phyloP scores from a whole-genome alignment of 1,140 invertebrate species.

The Drosophila burlai region DNA sequence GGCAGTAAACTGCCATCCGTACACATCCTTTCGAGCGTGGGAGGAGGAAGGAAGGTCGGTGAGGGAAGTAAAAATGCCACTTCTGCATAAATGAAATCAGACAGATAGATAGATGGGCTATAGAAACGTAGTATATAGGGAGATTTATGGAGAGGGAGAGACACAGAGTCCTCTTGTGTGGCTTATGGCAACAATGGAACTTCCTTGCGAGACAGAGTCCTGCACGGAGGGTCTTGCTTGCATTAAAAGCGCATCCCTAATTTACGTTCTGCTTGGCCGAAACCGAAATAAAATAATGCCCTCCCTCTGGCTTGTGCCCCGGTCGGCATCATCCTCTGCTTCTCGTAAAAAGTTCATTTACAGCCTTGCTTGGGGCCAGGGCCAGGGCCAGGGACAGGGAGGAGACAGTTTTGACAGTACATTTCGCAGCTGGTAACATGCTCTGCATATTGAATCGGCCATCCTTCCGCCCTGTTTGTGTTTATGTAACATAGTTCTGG shows the following conservation, averaged over 20 bases:
- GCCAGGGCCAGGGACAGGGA: not conserved
- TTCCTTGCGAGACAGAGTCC: constrained; percentile 4
- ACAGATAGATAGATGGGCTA: constrained; percentile 52
- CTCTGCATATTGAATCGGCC: constrained; percentile 64
- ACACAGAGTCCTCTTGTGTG: not conserved
- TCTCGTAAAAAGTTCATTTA: constrained; percentile 49
- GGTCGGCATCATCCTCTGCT: not conserved
- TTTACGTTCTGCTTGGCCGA: constrained; percentile 30
- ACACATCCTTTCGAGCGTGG: not conserved
- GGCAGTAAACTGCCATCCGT: constrained; percentile 60
- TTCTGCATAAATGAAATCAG: constrained; percentile 75
- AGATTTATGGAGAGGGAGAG: not conserved
- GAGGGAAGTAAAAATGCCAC: constrained; percentile 54
- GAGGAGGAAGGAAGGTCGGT: not conserved
- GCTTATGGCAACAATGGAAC: constrained; percentile 17
- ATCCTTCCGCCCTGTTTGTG: constrained; percentile 14
- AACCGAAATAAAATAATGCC: constrained; percentile 55
- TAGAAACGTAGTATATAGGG: constrained; percentile 9
- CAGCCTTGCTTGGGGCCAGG: constrained; percentile 36
- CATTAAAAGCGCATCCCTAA: constrained; percentile 58
- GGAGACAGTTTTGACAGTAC: constrained; percentile 61
- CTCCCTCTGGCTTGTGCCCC: not conserved
- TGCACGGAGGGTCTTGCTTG: not conserved
- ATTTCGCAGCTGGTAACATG: constrained; percentile 56
- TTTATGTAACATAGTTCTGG: constrained; percentile 12